Evolutionary conservation across 2,888 invertebrate species (phyloP), one percentile per base, ranked within the genome.

Genomic region (Nemurella pictetii): DNA sequence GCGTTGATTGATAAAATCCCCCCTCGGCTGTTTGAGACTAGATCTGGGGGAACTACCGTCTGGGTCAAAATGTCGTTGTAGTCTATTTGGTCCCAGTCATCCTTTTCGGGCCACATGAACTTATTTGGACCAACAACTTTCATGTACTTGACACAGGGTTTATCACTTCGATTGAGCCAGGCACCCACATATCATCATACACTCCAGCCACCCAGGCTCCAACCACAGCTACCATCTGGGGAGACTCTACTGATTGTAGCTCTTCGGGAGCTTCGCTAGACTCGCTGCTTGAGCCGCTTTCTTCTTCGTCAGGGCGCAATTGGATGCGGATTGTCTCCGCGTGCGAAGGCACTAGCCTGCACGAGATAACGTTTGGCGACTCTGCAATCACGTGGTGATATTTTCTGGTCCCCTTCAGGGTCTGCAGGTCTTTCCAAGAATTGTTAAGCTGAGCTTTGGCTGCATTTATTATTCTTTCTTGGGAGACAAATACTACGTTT

Each of bases 71-170:
- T 15, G 3, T n/a, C 28, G 27, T 77, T 28, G 4, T 15, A 25
- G 12, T 28, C 32, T 9, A 80, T 80, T n/a, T n/a, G n/a, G 29
- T 29, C 80, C 28, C 15, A 80, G 80, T 80, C 80, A 30, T 30
- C 80, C 9, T 30, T 32, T n/a, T 28, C 80, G 1, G 80, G 80
- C 80, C 80, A 80, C 7, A 80, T 80, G 29, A 30, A 28, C n/a
- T 29, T 27, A 80, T 80, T 80, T 20, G 80, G 80, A 4, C 80
- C 80, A 30, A 29, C n/a, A 32, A 80, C 80, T 30, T 80, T 80
- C 80, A 80, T 80, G 25, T 28, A 80, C 30, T 80, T 80, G 3
- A 80, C 80, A 7, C 80, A 20, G 1, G 28, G 15, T 27, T 28
- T n/a, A 27, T 77, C 28, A 15, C 77, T 27, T 77, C 77, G 15